Evolutionary conservation across 2,797 vertebrate genomes (phyloP).

Genomic region (Rhinophrynus dorsalis): DNA sequence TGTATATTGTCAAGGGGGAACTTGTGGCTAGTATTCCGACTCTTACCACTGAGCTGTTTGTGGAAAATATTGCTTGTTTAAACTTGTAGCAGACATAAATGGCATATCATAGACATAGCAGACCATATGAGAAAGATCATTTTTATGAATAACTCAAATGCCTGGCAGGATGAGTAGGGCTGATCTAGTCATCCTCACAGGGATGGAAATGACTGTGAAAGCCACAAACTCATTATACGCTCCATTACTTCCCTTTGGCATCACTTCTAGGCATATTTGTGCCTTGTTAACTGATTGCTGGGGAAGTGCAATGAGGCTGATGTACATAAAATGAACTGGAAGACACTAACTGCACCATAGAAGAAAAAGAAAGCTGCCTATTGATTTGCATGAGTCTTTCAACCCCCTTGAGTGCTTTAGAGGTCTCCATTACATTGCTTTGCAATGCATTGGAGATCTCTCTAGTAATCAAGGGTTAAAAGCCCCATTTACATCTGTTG

Average conservation of each 20-base stretch:
- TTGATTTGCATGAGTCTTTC: too few species aligned
- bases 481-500: too few species aligned
- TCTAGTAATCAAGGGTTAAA: too few species aligned
- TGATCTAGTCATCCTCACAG: constrained; percentile 21
- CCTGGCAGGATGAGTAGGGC: constrained; percentile 20
- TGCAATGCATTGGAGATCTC: too few species aligned
- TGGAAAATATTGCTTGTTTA: constrained; percentile 43
- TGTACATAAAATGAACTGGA: too few species aligned
- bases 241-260: constrained; percentile 37
- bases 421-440: too few species aligned
- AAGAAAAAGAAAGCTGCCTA: too few species aligned
- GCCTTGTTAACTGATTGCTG: constrained; percentile 8
- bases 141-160: constrained; percentile 36
- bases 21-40: constrained; percentile 31
- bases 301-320: constrained; percentile 10
- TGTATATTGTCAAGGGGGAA: constrained; percentile 27
- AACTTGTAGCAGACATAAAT: constrained; percentile 30
- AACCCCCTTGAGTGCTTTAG: too few species aligned
- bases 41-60: constrained; percentile 33
- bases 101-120: constrained; percentile 22
- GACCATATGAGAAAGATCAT: constrained; percentile 15
- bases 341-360: too few species aligned
- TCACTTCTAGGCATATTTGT: constrained; percentile 10
- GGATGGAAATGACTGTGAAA: constrained; percentile 30
- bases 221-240: constrained; percentile 33